A percentile compares a stretch with the other conserved stretches of the same genome.
These are phyloP conservation scores for Orussus abietinus DNA, from an alignment of 1,140 invertebrate genomes.

Conservation along the genomic window DNA sequence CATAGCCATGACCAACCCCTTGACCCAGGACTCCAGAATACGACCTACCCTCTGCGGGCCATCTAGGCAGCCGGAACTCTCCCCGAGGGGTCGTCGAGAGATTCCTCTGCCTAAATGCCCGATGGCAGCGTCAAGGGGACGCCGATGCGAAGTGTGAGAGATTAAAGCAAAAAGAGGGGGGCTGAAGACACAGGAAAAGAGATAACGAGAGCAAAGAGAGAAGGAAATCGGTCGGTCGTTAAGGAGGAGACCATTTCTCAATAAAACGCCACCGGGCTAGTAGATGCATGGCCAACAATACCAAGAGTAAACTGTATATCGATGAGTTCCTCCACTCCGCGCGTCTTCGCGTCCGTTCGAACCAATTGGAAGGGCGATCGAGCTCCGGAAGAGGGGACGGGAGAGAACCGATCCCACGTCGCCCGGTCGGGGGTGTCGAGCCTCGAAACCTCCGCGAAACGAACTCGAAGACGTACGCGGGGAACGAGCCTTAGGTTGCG, in stretches of 20 bases:
- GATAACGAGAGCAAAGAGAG: conserved; percentile 10
- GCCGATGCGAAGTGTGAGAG: no score
- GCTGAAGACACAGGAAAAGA: conserved; percentile 22
- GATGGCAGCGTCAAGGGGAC: no score
- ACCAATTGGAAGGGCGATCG: no score
- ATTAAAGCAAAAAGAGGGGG: conserved; percentile 52
- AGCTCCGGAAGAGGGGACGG: no score
- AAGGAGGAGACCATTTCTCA: conserved; percentile 43
- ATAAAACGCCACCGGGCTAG: conserved; percentile 53
- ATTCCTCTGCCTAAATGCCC: no score
- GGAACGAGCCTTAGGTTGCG: no score
- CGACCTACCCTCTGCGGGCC: conserved; percentile 22
- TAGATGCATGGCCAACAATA: conserved; percentile 41
- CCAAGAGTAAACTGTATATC: no score
- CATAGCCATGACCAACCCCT: neutral
- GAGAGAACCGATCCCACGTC: no score
- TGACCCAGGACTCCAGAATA: conserved; percentile 17
- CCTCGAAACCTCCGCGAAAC: no score
- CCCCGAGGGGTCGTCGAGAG: conserved; percentile 15
- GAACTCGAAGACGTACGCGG: conserved; percentile 41
- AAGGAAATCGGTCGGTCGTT: conserved; percentile 19
- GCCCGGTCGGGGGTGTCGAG: no score
- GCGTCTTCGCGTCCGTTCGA: conserved; percentile 37
- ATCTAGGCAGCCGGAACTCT: no score
- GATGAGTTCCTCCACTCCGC: conserved; percentile 29